Percentiles rank a stretch among this genome's conserved stretches.
phyloP scores from a whole-genome alignment of 2,888 invertebrate genomes.

The Andrena camellia region DNA sequence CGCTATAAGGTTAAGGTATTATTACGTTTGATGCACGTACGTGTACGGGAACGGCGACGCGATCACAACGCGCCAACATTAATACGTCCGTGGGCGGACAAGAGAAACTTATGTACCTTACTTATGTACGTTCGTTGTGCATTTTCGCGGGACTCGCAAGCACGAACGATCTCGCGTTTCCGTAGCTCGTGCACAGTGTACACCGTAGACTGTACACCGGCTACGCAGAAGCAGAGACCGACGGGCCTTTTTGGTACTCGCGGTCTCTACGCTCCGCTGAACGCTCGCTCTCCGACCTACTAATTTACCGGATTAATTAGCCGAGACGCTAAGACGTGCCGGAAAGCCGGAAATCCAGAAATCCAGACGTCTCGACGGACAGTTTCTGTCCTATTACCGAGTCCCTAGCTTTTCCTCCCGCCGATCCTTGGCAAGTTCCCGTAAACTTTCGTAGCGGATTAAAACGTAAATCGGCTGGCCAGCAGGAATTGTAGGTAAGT shows the following conservation, averaged over 20 bases:
- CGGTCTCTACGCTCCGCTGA: conserved; percentile 47
- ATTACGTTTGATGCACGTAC: conserved; percentile 44
- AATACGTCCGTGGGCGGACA: neutral
- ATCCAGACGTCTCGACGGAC: conserved; percentile 59
- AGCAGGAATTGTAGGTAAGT: conserved; percentile 18
- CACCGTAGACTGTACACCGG: conserved; percentile 14
- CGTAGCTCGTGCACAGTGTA: neutral
- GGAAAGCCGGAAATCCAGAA: conserved; percentile 53
- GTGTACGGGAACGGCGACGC: conserved; percentile 4
- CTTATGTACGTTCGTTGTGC: conserved; percentile 48
- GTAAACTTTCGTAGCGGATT: conserved; percentile 64
- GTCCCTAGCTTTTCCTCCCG: conserved; percentile 57
- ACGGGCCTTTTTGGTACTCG: conserved; percentile 46
- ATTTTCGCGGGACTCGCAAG: conserved; percentile 30
- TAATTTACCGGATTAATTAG: conserved; percentile 66
- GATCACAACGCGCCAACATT: neutral
- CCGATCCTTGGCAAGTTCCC: conserved; percentile 56
- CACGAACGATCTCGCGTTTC: conserved; percentile 26
- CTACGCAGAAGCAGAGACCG: conserved; percentile 29
- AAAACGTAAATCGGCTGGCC: conserved; percentile 59
- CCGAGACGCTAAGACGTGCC: conserved; percentile 48
- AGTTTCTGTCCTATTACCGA: conserved; percentile 62
- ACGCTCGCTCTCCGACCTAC: conserved; percentile 48
- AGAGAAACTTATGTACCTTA: conserved; percentile 2
- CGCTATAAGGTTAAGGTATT: conserved; percentile 31